Evolutionary conservation across 2,888 invertebrate species (phyloP).

Genomic region (Dryocosmus kuriphilus): DNA sequence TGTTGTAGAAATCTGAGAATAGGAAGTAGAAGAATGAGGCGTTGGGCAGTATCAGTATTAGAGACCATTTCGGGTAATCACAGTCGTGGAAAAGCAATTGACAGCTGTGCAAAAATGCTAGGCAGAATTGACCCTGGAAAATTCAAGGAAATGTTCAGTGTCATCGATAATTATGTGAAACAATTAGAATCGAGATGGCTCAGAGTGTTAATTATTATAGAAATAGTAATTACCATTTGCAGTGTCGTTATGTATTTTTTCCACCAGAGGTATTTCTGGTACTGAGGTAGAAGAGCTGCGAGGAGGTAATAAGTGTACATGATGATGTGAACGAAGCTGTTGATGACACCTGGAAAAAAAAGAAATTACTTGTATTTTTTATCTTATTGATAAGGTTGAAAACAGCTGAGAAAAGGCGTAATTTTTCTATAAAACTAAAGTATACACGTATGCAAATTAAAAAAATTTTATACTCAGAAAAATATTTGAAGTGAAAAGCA

Average conservation of each 20-base stretch:
- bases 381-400: too few relatives aligned
- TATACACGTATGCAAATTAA: too few relatives aligned
- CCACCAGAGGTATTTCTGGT: slow-evolving; percentile 95
- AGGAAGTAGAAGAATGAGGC: slow-evolving; percentile 95
- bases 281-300: slow-evolving; percentile 92
- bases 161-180: not conserved
- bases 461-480: too few relatives aligned
- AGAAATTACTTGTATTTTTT: not conserved
- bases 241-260: slow-evolving; percentile 94
- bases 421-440: too few relatives aligned
- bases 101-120: slow-evolving; percentile 91
- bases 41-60: slow-evolving; percentile 91
- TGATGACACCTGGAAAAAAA: slow-evolving; percentile 84
- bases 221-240: slow-evolving; percentile 85
- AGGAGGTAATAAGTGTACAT: slow-evolving; percentile 97
- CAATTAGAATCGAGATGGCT: not conserved
- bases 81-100: slow-evolving; percentile 92
- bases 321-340: slow-evolving; percentile 95
- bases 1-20: slow-evolving; percentile 94
- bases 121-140: slow-evolving; percentile 92
- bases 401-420: too few relatives aligned
- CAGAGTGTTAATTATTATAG: not conserved
- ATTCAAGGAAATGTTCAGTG: not conserved
- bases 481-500: too few relatives aligned
- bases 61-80: slow-evolving; percentile 91